A percentile compares a stretch with the other conserved stretches of the same genome.
Evolutionary conservation across 2,113 vertebrate species (phyloP).

Genomic region (Coryphaenoides rupestris): DNA sequence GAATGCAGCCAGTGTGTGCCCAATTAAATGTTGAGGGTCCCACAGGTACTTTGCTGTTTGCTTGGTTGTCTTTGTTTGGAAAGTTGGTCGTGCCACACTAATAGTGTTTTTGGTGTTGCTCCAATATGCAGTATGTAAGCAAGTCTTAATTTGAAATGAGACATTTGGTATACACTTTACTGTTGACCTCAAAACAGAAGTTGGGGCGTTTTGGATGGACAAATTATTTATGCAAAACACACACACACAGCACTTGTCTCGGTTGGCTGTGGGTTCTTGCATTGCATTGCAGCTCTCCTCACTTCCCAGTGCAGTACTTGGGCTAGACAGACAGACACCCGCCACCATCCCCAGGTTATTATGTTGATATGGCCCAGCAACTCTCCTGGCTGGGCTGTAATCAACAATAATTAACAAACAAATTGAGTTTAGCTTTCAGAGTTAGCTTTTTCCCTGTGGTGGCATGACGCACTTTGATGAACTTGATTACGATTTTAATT

Average conservation of each 20-base stretch:
- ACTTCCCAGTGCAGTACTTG: constrained; percentile 4
- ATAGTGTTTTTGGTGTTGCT: no score
- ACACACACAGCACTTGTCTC: neutral
- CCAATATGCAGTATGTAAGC: no score
- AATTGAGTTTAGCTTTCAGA: constrained; percentile 15
- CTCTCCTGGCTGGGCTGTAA: constrained; percentile 11
- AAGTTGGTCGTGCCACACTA: no score
- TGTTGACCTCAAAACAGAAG: no score
- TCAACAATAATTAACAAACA: constrained; percentile 24
- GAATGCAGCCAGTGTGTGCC: no score
- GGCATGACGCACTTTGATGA: neutral
- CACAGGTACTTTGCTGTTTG: no score
- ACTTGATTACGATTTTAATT: constrained; percentile 7
- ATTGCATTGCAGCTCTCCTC: constrained; percentile 5
- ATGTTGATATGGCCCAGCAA: constrained; percentile 14
- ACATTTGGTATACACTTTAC: no score
- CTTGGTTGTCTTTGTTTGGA: no score
- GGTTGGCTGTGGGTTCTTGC: neutral
- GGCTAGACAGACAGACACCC: constrained; percentile 5
- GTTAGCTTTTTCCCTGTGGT: neutral
- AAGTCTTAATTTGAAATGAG: no score
- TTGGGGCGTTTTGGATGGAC: no score
- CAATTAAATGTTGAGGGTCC: no score
- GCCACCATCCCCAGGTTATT: constrained; percentile 11
- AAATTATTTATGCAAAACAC: neutral